Evolutionary conservation across 2,888 invertebrate genomes (phyloP).

Genomic region (Subacronicta megacephala): DNA sequence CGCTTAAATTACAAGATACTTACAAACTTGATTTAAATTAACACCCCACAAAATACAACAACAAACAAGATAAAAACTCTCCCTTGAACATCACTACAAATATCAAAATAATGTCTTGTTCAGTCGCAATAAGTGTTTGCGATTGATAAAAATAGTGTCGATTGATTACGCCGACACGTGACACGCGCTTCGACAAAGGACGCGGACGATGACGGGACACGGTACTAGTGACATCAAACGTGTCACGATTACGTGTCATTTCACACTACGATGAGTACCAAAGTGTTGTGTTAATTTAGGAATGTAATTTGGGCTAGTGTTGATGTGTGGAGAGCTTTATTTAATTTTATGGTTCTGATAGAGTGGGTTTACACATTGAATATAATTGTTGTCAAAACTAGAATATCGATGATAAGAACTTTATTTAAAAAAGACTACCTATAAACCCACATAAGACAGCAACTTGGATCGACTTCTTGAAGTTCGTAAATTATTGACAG

Average conservation of each 20-base stretch:
- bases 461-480: too few relatives aligned
- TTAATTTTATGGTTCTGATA: conserved; percentile 20
- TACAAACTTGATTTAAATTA: background rate
- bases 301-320: conserved; percentile 51
- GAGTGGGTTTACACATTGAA: background rate
- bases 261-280: conserved; percentile 44
- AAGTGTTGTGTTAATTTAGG: conserved; percentile 57
- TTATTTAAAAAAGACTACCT: too few relatives aligned
- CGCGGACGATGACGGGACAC: conserved; percentile 24
- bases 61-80: conserved; percentile 2
- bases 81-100: conserved; percentile 35
- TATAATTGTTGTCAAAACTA: background rate
- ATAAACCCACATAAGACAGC: too few relatives aligned
- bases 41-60: background rate
- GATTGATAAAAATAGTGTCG: conserved; percentile 66
- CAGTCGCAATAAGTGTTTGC: conserved; percentile 55
- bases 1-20: background rate
- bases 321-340: conserved; percentile 15
- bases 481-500: too few relatives aligned
- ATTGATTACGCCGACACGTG: conserved; percentile 63
- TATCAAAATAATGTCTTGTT: conserved; percentile 37
- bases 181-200: conserved; percentile 41
- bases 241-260: conserved; percentile 46
- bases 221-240: conserved; percentile 57
- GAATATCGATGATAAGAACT: too few relatives aligned